A percentile compares a stretch with the other conserved stretches of the same genome.
phyloP scores from a whole-genome alignment of 2,797 vertebrate genomes.

The Fringilla coelebs region DNA sequence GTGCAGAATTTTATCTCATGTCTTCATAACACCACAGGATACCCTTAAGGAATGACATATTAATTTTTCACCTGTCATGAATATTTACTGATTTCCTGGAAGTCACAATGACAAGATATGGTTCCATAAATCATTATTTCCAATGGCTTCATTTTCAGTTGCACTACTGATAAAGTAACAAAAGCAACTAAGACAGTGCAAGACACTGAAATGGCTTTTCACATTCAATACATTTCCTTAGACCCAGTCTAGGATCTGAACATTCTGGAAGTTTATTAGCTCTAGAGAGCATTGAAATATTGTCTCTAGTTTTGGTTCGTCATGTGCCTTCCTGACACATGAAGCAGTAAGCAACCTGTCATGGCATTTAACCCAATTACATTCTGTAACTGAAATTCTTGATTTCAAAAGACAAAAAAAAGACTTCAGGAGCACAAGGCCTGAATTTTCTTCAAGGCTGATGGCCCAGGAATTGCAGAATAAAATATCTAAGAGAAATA shows the following conservation, averaged over 20 bases:
- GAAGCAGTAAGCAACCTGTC: not conserved
- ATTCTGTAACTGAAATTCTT: not conserved
- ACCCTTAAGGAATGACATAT: slow-evolving; percentile 7
- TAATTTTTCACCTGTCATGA: slow-evolving; percentile 50
- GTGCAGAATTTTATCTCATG: not conserved
- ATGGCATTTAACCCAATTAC: not conserved
- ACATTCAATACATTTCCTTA: not conserved
- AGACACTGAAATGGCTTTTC: not conserved
- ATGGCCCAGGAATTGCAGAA: not conserved
- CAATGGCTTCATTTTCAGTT: not conserved
- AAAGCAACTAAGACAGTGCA: not conserved
- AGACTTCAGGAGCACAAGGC: not conserved
- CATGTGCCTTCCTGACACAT: not conserved
- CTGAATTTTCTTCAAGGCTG: not conserved
- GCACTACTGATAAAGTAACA: not conserved
- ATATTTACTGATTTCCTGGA: slow-evolving; percentile 17
- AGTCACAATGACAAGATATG: not conserved
- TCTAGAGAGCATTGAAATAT: not conserved
- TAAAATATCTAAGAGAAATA: not conserved
- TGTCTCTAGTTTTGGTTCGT: not conserved
- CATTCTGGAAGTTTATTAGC: not conserved
- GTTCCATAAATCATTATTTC: slow-evolving; percentile 25
- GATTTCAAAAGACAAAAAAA: not conserved
- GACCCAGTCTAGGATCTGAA: not conserved
- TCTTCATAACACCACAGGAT: not conserved